A percentile compares a stretch with the other conserved stretches of the same genome.
Conservation (phyloP, 2,797 vertebrate species). For the Simalia tracyae region DNA sequence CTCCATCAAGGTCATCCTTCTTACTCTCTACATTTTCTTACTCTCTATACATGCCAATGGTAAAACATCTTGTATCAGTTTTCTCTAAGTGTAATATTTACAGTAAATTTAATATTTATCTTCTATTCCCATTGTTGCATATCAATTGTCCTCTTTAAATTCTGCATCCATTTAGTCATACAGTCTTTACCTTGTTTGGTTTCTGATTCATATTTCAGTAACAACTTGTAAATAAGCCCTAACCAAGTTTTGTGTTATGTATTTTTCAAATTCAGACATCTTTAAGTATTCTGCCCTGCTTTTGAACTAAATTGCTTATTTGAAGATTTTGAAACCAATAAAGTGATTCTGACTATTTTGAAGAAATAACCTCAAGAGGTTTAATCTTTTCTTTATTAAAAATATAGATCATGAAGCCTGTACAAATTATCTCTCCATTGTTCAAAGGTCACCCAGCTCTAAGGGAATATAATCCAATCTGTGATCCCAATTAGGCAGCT, state of each 20-base stretch:
- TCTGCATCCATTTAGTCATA: neutral
- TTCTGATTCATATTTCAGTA: neutral
- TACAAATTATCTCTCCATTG: neutral
- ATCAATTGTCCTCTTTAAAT: neutral
- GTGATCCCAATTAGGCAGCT: neutral
- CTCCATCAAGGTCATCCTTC: neutral
- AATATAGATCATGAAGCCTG: neutral
- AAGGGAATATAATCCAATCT: neutral
- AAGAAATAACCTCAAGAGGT: neutral
- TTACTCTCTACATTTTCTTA: neutral
- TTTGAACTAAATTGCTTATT: neutral
- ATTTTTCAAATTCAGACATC: neutral
- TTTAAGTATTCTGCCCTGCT: neutral
- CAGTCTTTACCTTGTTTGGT: neutral
- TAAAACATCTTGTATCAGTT: neutral
- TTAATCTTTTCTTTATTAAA: neutral
- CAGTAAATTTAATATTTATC: neutral
- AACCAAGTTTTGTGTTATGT: neutral
- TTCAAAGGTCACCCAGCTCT: neutral
- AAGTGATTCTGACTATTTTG: neutral
- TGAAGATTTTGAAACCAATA: neutral
- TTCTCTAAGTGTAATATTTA: neutral
- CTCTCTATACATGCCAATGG: neutral
- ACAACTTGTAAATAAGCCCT: neutral
- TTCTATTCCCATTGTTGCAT: neutral